Base-by-base conservation (phyloP, 2,113 vertebrate species). In the Corydoras maculifer region DNA sequence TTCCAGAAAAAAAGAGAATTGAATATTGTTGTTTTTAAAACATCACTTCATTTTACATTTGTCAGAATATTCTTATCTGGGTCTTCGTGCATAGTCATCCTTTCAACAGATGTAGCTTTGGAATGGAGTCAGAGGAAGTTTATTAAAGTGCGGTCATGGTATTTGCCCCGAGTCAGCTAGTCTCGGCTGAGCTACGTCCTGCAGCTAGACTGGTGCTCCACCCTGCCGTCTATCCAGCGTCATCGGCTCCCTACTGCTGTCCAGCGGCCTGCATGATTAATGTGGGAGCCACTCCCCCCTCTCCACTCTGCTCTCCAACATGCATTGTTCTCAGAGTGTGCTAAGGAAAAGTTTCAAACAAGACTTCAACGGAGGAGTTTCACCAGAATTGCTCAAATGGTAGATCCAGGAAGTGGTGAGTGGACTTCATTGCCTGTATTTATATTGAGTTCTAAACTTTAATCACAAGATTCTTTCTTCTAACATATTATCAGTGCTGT, bases 271-370 rank as follows among this genome's bases (percentile, higher is more conserved):
- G 55, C 32, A 54, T 77, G 78, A 72, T 73, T 63, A 57, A 72
- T 80, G 62, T 62, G 67, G 30, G 70, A 62, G 62, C 62, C 69
- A 66, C 51, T 60, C 69, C 68, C 68, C 62, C 13, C n/a, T 13
- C 54, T 57, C 54, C 62, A 18, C 43, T 71, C 49, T 13, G 2
- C 53, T 71, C 74, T 64, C 35, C 29, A 65, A 67, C 69, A 48
- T 72, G 72, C 67, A 72, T 80, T 80, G 75, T 80, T 80, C 78
- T 80, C 72, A 53, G 54, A 75, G 64, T 29, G 50, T 1, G 6
- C 61, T 48, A 60, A 62, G 67, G 65, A 59, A 75, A 75, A 69
- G 55, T 72, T 75, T 78, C 55, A 76, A 54, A 63, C 60, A 12
- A 65, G 57, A 68, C 58, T 67, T 25, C 18, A 25, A 25, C 62